Percentiles rank a stretch among this genome's conserved stretches.
Evolutionary conservation across 2,113 vertebrate genomes (phyloP).

Genomic region (Nyctibius bracteatus): DNA sequence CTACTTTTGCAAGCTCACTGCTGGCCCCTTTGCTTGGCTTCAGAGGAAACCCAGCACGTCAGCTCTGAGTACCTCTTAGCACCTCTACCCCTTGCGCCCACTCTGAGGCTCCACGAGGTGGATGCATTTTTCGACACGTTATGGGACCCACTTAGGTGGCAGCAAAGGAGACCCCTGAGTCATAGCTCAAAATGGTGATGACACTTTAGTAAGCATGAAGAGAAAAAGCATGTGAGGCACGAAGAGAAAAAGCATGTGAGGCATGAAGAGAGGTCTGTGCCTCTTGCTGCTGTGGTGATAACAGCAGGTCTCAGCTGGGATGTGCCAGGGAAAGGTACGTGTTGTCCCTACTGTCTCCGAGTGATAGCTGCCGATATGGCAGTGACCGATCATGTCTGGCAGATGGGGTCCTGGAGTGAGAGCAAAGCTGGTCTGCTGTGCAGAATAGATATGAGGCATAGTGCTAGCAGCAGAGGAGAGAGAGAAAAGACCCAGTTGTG

Average conservation of each 20-base stretch:
- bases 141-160: background rate
- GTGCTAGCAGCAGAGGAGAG: background rate
- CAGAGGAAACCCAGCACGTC: background rate
- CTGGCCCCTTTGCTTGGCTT: background rate
- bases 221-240: background rate
- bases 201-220: background rate
- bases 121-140: background rate
- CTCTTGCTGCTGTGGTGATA: rapidly evolving
- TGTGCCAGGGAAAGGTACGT: background rate
- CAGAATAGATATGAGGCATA: background rate
- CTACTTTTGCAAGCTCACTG: background rate
- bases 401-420: background rate
- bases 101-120: background rate
- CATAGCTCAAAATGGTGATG: rapidly evolving
- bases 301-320: background rate
- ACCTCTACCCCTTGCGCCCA: background rate
- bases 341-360: background rate
- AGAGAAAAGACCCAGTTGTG: background rate
- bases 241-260: background rate
- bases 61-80: background rate
- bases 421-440: background rate
- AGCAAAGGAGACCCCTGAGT: background rate
- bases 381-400: rapidly evolving
- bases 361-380: background rate
- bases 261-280: background rate